These are phyloP conservation scores for Microctenopoma steveboyesi DNA, from an alignment of 2,797 vertebrate species.

Conservation along the genomic window DNA sequence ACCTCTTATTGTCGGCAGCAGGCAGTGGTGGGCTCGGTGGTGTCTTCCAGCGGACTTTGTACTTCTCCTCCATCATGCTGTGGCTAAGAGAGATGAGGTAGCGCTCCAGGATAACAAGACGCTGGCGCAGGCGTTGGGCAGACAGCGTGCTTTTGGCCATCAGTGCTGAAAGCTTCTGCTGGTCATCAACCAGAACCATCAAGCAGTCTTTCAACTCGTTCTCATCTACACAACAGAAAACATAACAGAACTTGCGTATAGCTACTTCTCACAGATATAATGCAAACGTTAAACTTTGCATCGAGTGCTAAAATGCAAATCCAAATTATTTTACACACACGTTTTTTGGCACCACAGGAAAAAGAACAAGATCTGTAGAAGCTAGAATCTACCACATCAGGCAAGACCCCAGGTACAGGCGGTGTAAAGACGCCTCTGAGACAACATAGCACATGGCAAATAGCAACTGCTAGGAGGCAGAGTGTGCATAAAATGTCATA, in stretches of 20 bases:
- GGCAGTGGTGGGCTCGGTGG: conserved; percentile 85
- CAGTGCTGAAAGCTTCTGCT: conserved; percentile 90
- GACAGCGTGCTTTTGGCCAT: conserved; percentile 94
- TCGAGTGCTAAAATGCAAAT: background rate
- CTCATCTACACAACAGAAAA: conserved; percentile 78
- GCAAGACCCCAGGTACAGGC: too few species aligned
- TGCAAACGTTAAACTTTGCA: background rate
- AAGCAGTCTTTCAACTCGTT: conserved; percentile 94
- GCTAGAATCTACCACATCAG: too few species aligned
- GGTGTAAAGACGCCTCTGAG: too few species aligned
- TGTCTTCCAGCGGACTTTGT: conserved; percentile 92
- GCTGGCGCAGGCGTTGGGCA: conserved; percentile 91
- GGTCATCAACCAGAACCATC: conserved; percentile 92
- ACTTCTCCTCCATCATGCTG: conserved; percentile 94
- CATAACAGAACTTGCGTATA: background rate
- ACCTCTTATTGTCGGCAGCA: conserved; percentile 94
- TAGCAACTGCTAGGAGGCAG: too few species aligned
- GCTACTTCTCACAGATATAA: background rate
- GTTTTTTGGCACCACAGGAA: too few species aligned
- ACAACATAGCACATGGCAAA: too few species aligned
- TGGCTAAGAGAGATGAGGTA: conserved; percentile 97
- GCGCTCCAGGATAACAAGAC: conserved; percentile 94
- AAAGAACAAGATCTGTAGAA: too few species aligned
- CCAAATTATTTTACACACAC: background rate
- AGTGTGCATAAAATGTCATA: too few species aligned